Percentiles rank a stretch among this genome's conserved stretches.
These are phyloP conservation scores for Mycalesis mineus DNA, from an alignment of 2,888 invertebrate genomes.

Conservation along the genomic window DNA sequence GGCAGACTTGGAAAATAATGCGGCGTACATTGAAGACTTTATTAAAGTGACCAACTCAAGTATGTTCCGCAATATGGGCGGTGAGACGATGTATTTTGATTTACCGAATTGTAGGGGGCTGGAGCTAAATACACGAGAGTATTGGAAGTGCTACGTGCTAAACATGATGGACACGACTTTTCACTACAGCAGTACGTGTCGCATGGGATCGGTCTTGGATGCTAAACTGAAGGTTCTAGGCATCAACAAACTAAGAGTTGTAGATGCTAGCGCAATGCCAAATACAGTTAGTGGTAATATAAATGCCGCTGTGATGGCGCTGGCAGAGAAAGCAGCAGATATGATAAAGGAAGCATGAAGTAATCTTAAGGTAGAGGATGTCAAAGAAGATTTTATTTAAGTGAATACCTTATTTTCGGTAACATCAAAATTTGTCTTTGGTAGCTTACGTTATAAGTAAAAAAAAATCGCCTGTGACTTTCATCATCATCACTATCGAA, in stretches of 20 bases:
- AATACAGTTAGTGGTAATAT: slow-evolving; percentile 85
- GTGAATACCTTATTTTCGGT: too few species aligned
- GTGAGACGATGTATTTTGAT: slow-evolving; percentile 33
- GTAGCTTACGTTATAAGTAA: too few species aligned
- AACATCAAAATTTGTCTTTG: too few species aligned
- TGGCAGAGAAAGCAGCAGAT: slow-evolving; percentile 88
- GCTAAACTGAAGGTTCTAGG: slow-evolving; percentile 34
- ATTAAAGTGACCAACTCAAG: slow-evolving; percentile 33
- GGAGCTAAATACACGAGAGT: slow-evolving; percentile 22
- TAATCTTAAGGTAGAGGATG: too few species aligned
- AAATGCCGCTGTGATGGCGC: slow-evolving; percentile 86
- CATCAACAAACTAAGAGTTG: slow-evolving; percentile 62
- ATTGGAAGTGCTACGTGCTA: slow-evolving; percentile 37
- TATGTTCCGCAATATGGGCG: slow-evolving; percentile 32
- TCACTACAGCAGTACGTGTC: slow-evolving; percentile 40
- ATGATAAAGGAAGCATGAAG: slow-evolving; percentile 77
- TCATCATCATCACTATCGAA: too few species aligned
- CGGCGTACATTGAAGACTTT: slow-evolving; percentile 35
- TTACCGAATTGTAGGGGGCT: slow-evolving; percentile 29
- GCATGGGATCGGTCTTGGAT: slow-evolving; percentile 43
- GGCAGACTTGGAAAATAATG: slow-evolving; percentile 36
- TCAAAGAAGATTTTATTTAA: too few species aligned
- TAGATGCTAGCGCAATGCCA: slow-evolving; percentile 88
- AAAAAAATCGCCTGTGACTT: too few species aligned
- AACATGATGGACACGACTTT: slow-evolving; percentile 36